phyloP scores from a whole-genome alignment of 2,797 vertebrate species.

The Perodicticus potto region DNA sequence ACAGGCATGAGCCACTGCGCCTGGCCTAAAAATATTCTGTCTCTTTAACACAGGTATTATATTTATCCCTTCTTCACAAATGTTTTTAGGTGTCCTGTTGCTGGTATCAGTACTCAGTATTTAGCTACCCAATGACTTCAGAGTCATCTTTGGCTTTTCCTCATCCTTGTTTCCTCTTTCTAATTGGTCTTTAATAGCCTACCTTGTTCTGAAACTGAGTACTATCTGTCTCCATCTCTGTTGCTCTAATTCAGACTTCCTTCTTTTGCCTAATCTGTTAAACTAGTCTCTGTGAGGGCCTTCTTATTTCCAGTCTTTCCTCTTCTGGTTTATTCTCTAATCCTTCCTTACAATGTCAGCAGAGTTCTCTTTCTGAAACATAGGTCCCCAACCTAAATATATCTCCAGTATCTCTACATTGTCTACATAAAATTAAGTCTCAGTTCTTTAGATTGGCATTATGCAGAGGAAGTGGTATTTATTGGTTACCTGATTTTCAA shows the following conservation, averaged over 20 bases:
- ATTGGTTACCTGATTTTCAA: neutral
- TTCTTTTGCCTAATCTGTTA: neutral
- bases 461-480: conserved; percentile 5
- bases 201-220: neutral
- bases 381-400: neutral
- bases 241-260: neutral
- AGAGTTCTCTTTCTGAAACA: conserved; percentile 40
- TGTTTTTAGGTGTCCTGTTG: too few species aligned
- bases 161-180: neutral
- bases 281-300: neutral
- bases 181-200: neutral
- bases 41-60: too few species aligned
- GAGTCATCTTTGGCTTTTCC: neutral
- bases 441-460: conserved; percentile 13
- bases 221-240: neutral
- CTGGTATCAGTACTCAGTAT: too few species aligned
- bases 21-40: too few species aligned
- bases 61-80: too few species aligned
- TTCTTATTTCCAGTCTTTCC: neutral
- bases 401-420: neutral
- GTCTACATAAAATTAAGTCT: neutral
- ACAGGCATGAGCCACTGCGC: too few species aligned
- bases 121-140: neutral
- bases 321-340: neutral
- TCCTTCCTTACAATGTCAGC: neutral